Evolutionary conservation across 2,113 vertebrate species (phyloP).

Genomic region (Megaceryle maxima): DNA sequence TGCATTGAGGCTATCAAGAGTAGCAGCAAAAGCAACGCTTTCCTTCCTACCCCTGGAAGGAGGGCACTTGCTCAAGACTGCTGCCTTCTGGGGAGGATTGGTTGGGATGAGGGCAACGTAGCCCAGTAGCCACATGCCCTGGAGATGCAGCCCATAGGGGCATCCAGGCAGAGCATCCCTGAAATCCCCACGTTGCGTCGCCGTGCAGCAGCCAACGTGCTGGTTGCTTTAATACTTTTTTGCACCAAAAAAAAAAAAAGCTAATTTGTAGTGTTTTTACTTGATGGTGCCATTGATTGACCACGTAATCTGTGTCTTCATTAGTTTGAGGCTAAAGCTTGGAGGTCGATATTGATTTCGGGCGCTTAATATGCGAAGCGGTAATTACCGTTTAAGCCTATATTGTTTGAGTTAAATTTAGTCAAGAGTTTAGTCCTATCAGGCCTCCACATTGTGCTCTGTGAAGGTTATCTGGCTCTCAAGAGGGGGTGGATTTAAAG

Average conservation of each 20-base stretch:
- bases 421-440: background rate
- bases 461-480: conserved; percentile 32
- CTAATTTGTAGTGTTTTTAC: background rate
- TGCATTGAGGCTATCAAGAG: background rate
- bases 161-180: background rate
- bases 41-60: background rate
- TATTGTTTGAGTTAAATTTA: conserved; percentile 38
- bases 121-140: background rate
- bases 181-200: background rate
- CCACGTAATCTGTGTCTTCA: background rate
- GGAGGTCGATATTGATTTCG: background rate
- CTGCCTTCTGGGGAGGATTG: background rate
- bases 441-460: background rate
- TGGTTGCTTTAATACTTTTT: background rate
- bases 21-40: background rate
- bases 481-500: background rate
- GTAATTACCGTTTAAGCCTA: conserved; percentile 1
- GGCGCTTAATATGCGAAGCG: background rate
- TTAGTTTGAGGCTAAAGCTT: background rate
- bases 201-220: fast-evolving
- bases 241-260: background rate
- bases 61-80: background rate
- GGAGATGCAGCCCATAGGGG: background rate
- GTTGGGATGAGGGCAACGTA: background rate
- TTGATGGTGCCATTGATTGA: background rate